Evolutionary conservation across 2,888 invertebrate genomes (phyloP).

Genomic region (Nomada hirtipes): DNA sequence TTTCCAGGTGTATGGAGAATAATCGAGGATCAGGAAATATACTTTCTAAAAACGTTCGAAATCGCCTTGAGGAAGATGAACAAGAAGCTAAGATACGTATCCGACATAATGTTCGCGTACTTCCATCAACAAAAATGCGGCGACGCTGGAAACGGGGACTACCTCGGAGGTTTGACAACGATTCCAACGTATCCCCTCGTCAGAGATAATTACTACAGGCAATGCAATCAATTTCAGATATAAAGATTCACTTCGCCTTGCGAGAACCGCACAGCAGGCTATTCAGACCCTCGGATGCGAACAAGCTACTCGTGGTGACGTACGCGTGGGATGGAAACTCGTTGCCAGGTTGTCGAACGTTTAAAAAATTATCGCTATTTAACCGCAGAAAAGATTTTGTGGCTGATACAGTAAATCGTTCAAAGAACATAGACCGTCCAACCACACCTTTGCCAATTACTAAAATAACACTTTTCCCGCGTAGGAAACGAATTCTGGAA

Average conservation of each 20-base stretch:
- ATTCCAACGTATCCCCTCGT: background rate
- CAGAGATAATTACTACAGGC: background rate
- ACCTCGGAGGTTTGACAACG: constrained; percentile 76
- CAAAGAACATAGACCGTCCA: background rate
- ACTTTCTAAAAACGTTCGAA: constrained; percentile 88
- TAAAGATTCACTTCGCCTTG: constrained; percentile 81
- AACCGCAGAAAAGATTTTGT: too few species aligned
- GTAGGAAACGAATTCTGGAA: constrained; percentile 90
- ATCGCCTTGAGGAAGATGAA: constrained; percentile 86
- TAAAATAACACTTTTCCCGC: background rate
- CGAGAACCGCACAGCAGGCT: constrained; percentile 81
- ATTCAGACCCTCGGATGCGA: constrained; percentile 75
- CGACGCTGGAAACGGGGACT: constrained; percentile 84
- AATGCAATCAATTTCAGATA: constrained; percentile 70
- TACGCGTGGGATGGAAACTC: constrained; percentile 91
- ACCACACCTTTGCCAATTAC: too few species aligned
- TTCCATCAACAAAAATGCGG: constrained; percentile 85
- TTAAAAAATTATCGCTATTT: background rate
- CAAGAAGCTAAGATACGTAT: constrained; percentile 85
- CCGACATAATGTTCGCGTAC: constrained; percentile 89
- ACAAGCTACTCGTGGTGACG: constrained; percentile 87
- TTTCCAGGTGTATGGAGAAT: constrained; percentile 88
- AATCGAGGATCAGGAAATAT: constrained; percentile 87
- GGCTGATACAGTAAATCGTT: too few species aligned
- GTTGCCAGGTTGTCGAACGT: constrained; percentile 84